These are phyloP conservation scores for Sinella curviseta DNA, from an alignment of 1,140 invertebrate species.

Conservation along the genomic window DNA sequence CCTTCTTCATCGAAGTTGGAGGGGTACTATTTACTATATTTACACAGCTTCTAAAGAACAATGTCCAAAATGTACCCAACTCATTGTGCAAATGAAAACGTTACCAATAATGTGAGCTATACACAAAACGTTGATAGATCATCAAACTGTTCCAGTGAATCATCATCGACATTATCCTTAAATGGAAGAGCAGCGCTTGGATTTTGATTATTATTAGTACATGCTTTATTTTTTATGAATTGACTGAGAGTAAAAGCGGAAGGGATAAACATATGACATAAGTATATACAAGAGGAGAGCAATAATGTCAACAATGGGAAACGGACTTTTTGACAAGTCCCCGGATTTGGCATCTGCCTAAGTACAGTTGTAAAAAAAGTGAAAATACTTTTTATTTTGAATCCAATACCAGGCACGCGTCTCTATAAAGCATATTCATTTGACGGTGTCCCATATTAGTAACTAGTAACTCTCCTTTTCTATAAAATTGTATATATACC, in stretches of 20 bases:
- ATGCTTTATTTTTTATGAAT: neutral
- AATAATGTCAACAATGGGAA: neutral
- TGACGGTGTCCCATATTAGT: neutral
- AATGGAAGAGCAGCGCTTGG: neutral
- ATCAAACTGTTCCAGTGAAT: neutral
- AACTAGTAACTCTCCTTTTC: neutral
- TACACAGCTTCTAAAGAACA: neutral
- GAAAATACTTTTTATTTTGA: neutral
- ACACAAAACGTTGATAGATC: neutral
- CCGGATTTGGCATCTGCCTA: neutral
- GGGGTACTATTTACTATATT: neutral
- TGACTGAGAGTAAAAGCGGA: neutral
- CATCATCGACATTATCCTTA: neutral
- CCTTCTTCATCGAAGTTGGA: neutral
- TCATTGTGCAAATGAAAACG: neutral
- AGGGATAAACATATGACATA: neutral
- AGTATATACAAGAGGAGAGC: neutral
- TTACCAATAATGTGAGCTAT: neutral
- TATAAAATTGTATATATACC: neutral
- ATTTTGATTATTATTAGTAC: neutral
- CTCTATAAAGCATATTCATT: neutral
- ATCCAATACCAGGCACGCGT: slow-evolving; percentile 5
- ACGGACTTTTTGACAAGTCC: slow-evolving; percentile 8
- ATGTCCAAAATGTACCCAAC: neutral
- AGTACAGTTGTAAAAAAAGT: slow-evolving; percentile 6